Evolutionary conservation across 2,888 invertebrate genomes (phyloP), one percentile per base, ranked within the genome.

Genomic region (Vesta saturnalis): DNA sequence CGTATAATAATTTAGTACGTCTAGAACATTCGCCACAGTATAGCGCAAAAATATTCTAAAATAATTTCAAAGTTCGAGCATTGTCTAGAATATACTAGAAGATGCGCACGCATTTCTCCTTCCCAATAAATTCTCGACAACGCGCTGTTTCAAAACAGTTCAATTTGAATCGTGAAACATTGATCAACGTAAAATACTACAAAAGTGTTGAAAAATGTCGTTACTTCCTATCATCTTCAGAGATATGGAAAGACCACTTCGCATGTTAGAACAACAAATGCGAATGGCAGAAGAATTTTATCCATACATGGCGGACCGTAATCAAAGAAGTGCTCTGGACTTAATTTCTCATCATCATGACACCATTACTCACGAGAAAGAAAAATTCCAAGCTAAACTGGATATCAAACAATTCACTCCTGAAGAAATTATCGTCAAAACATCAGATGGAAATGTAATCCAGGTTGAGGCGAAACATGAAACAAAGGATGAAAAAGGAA

Each of bases 321-420:
- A 55, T 14, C 10, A n/a, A n/a, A 16, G 15, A 3, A 3, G 18
- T 5, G 15, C 15, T 3, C 4, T 3, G 14, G 1, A 43, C 43
- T 14, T 2, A 43, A 23, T 39, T n/a, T 39, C 21, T 21, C 16
- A 14, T 4, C 61, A 67, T 35, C 67, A 70, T 8, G 88, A 87
- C 0, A 88, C 86, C 66, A 84, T 90, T 3, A 85, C 87, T 66
- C 82, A 86, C n/a, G 89, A 90, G 76, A 88, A 89, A 18, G 89
- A 91, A 75, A 91, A 90, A 71, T 91, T 91, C 43, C 61, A 71
- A 58, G 61, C 72, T 8, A 73, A 72, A 60, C 39, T 74, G 5
- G 65, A 71, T 57, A 61, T 74, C 21, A 63, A 72, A 39, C 21
- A 71, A 61, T 74, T 71, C 49, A 52, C 64, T 0, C 74, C 74